A percentile compares a stretch with the other conserved stretches of the same genome.
Conservation (phyloP, 2,113 vertebrate species). For the Elephantulus edwardii region DNA sequence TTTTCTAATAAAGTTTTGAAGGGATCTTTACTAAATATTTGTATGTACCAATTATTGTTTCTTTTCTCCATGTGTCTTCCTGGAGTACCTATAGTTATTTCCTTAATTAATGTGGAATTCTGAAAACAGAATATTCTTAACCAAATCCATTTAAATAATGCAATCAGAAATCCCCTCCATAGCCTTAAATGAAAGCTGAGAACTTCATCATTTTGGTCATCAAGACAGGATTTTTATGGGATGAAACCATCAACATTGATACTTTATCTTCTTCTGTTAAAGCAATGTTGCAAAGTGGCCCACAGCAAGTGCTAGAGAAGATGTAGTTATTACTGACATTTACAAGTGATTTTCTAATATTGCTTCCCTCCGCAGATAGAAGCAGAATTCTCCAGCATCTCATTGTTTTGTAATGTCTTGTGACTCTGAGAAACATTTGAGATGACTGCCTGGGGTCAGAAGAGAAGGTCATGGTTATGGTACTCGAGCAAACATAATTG, state of each 20-base stretch:
- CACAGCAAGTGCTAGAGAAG: background rate
- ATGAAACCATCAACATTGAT: background rate
- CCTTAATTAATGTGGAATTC: background rate
- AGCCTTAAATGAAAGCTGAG: background rate
- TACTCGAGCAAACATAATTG: background rate
- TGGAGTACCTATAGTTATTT: background rate
- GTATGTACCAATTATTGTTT: background rate
- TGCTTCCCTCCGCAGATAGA: background rate
- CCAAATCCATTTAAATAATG: background rate
- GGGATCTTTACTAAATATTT: background rate
- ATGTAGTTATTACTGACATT: background rate
- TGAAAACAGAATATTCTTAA: background rate
- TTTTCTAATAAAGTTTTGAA: background rate
- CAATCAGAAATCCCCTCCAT: background rate
- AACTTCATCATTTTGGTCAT: no score
- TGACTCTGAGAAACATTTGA: background rate
- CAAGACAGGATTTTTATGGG: no score
- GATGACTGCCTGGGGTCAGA: background rate
- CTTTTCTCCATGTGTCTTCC: background rate
- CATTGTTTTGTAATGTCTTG: background rate
- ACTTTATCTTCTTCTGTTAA: background rate
- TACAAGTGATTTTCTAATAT: background rate
- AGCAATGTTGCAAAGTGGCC: background rate
- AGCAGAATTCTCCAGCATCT: background rate
- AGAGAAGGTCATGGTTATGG: background rate